Evolutionary conservation across 2,113 vertebrate genomes (phyloP).

Genomic region (Dromaius novaehollandiae): DNA sequence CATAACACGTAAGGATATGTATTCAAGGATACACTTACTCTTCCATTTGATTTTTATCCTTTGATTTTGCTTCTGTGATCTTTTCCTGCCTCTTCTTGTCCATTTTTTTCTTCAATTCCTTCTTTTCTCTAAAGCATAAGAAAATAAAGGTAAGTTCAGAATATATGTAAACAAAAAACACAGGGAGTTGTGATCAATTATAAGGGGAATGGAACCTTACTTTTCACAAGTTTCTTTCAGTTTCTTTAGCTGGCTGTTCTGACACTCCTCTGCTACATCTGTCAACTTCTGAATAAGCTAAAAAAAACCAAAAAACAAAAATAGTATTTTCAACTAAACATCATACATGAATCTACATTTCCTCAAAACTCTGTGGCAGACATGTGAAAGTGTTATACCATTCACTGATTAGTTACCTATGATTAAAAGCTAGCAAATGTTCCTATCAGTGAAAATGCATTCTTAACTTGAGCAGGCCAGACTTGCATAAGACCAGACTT

Average conservation of each 20-base stretch:
- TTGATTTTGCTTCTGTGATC: slow-evolving; percentile 93
- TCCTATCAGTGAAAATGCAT: background rate
- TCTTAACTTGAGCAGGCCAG: background rate
- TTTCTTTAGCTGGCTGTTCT: slow-evolving; percentile 93
- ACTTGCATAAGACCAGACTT: background rate
- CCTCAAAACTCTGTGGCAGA: background rate
- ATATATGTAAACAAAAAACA: background rate
- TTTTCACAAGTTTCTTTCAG: slow-evolving; percentile 94
- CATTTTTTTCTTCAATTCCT: slow-evolving; percentile 98
- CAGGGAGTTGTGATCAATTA: background rate
- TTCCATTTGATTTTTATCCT: slow-evolving; percentile 94
- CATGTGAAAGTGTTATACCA: background rate
- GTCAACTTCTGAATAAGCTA: slow-evolving; percentile 95
- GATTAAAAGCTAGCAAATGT: background rate
- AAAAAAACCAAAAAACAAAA: background rate
- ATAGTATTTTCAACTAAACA: background rate
- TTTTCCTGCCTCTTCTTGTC: slow-evolving; percentile 97
- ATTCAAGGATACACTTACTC: slow-evolving; percentile 82
- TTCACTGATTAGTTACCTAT: background rate
- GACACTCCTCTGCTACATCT: slow-evolving; percentile 92
- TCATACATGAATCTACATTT: background rate
- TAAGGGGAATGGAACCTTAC: slow-evolving; percentile 75
- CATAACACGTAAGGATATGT: rapidly evolving
- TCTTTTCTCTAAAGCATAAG: slow-evolving; percentile 87
- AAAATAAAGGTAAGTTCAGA: background rate